Conservation (phyloP, 2,113 vertebrate species). For the Nycticorax nycticorax region DNA sequence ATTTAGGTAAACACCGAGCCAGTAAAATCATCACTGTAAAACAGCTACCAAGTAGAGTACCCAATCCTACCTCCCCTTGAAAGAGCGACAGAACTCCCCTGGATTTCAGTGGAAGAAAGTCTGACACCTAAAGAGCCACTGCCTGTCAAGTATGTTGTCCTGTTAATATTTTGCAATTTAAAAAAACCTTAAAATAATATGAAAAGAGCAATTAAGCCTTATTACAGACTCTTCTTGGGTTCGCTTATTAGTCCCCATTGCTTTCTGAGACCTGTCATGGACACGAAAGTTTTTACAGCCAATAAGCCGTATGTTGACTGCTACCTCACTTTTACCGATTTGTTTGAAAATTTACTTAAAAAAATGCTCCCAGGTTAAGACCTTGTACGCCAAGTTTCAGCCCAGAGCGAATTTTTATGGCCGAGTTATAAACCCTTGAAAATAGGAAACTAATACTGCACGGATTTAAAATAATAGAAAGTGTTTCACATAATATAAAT, state of each 20-base stretch:
- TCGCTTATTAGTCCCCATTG: not conserved
- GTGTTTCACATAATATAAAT: constrained; percentile 87
- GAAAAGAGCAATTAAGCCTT: not conserved
- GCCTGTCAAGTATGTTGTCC: not conserved
- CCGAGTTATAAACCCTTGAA: constrained; percentile 80
- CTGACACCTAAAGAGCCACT: not conserved
- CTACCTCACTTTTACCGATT: constrained; percentile 22
- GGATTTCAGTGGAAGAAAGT: not conserved
- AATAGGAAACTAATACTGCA: constrained; percentile 82
- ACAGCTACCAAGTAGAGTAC: not conserved
- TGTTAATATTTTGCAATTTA: not conserved
- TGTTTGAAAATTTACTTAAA: constrained; percentile 70
- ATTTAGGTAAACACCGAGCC: not conserved
- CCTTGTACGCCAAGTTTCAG: constrained; percentile 71
- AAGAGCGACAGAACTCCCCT: not conserved
- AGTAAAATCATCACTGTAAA: not conserved
- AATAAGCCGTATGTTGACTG: not conserved
- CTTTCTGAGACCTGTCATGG: not conserved
- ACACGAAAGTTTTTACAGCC: not conserved
- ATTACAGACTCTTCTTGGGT: not conserved
- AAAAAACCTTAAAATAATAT: not conserved
- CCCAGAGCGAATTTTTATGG: constrained; percentile 75
- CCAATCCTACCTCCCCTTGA: not conserved
- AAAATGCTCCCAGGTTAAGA: constrained; percentile 74
- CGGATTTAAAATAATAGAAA: constrained; percentile 88